phyloP scores from a whole-genome alignment of 2,113 vertebrate genomes.

The Camelus bactrianus region DNA sequence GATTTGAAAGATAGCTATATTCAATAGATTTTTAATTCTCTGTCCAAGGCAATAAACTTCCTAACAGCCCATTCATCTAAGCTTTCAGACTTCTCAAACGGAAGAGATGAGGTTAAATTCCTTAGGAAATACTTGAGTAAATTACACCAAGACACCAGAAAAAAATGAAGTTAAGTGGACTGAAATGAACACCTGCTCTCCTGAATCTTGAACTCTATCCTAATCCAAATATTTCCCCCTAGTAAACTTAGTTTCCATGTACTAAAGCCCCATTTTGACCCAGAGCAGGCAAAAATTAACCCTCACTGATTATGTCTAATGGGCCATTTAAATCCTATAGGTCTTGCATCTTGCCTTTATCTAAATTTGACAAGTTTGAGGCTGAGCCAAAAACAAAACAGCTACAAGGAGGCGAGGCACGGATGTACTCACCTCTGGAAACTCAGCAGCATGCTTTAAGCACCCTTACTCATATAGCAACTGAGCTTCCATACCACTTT shows the following conservation, averaged over 20 bases:
- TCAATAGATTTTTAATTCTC: background rate
- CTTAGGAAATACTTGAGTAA: slow-evolving; percentile 8
- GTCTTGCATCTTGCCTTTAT: background rate
- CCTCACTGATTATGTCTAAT: background rate
- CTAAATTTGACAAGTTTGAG: background rate
- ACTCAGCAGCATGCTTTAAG: background rate
- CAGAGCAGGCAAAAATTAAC: background rate
- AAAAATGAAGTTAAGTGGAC: background rate
- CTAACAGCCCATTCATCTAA: slow-evolving; percentile 5
- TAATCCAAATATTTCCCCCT: background rate
- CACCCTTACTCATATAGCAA: accelerated
- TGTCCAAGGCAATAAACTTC: slow-evolving; percentile 18
- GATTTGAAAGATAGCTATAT: background rate
- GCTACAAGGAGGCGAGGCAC: background rate
- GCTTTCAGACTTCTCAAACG: background rate
- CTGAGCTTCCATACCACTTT: background rate
- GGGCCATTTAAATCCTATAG: background rate
- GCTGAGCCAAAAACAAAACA: slow-evolving; percentile 5
- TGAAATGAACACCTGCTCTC: background rate
- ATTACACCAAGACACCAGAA: background rate
- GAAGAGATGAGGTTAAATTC: background rate
- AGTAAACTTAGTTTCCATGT: background rate
- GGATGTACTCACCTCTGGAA: background rate
- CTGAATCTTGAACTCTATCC: background rate
- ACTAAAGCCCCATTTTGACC: background rate